Base-by-base conservation (phyloP, 2,113 vertebrate species). In the Martes martes region DNA sequence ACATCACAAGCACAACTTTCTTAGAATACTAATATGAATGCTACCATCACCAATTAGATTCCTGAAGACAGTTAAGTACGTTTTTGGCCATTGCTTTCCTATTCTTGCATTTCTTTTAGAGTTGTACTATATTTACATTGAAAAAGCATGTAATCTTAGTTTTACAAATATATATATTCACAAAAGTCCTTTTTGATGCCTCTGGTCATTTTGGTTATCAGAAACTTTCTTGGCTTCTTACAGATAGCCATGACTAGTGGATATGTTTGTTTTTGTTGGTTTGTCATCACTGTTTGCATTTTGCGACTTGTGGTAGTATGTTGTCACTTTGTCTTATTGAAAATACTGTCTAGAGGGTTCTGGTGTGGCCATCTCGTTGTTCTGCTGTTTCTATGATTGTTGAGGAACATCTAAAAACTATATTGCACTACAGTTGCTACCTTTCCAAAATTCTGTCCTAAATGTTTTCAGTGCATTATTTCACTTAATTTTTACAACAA, bases 381-480 rank as follows among this genome's bases (percentile, higher is more conserved):
- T 79, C 2, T 4, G 8, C 23, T 78, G 3, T 79, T 90, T 90
- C 39, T 73, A 23, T 26, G 15, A 15, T 15, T 28, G 63, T 0
- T 52, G 18, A 96, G 31, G 21, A 65, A 82, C 28, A 78, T 57
- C 24, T n/a, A 15, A 50, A 92, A 39, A n/a, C 6, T 23, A 73
- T 47, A 7, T 1, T 11, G 31, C 10, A 21, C 26, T 10, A 21
- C 0, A 14, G n/a, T 33, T 13, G 15, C 5, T 14, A 4, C 36
- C 11, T 59, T 95, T 33, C 31, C 18, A 8, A 52, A 76, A 50
- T 59, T 76, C 65, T 82, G 11, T 31, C 33, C 59, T 76, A 83
- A 78, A 39, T 76, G 50, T 86, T 86, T 74, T 86, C 15, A 13
- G 65, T 39, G 6, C 6, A 52, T 89, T 24, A 79, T 90, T 45